phyloP scores from a whole-genome alignment of 2,888 invertebrate genomes.

The Trachelus troglodyta region DNA sequence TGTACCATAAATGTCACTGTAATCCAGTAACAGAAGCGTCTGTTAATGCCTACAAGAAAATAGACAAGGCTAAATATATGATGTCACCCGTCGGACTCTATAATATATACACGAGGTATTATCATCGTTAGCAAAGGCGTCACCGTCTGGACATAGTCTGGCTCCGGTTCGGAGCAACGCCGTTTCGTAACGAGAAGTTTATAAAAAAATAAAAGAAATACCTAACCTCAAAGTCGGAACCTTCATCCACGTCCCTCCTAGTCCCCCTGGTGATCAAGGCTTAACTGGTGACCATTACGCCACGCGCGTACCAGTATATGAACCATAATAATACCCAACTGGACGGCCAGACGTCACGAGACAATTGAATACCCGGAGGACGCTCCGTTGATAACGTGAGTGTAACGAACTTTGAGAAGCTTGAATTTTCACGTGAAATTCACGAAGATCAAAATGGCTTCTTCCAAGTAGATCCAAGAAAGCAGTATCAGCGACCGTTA shows the following conservation, averaged over 20 bases:
- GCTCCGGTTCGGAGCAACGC: neutral
- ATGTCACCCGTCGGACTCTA: neutral
- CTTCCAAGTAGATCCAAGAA: neutral
- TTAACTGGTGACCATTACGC: neutral
- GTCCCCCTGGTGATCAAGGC: neutral
- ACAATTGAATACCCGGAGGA: neutral
- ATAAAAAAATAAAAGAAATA: conserved; percentile 17
- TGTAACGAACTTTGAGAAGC: neutral
- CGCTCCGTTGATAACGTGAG: neutral
- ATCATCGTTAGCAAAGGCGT: neutral
- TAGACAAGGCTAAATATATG: neutral
- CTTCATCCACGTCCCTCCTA: neutral
- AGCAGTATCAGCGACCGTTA: neutral
- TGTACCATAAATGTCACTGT: neutral
- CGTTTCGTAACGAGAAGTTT: conserved; percentile 21
- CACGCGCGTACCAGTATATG: neutral
- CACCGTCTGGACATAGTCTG: neutral
- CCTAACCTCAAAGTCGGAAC: conserved; percentile 20
- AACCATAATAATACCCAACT: neutral
- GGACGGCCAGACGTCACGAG: neutral
- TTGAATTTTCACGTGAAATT: neutral
- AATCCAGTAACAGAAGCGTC: neutral
- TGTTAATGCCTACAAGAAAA: neutral
- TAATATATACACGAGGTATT: neutral
- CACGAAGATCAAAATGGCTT: neutral